Base-by-base conservation (phyloP, 2,113 vertebrate genomes). In the Psephotus haematonotus region DNA sequence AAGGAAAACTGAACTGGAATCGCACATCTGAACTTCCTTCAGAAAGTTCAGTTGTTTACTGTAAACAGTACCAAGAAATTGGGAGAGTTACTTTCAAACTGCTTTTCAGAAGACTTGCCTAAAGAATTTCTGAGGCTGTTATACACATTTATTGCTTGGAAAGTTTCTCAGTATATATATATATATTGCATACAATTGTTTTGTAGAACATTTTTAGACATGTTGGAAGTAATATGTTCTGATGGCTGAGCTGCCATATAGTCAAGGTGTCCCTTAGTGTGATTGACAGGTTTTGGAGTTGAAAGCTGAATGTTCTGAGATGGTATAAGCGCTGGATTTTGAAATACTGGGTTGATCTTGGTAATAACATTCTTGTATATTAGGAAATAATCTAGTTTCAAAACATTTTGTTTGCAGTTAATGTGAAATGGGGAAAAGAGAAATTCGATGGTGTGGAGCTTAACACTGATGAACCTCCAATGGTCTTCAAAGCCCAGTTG, bases 381-480 rank as follows among this genome's bases (percentile, higher is more conserved):
- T 81, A 50, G 81, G 78, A 82, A 96, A 86, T 88, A 69, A 95
- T n/a, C 28, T 53, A 11, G 11, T 94, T 97, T 79, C 49, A 53
- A 81, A 84, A 84, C 23, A 1, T 79, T 95, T 90, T 90, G 44
- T 89, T 97, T 94, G 47, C 97, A 99, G 99, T 99, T 75, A 99
- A 99, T 52, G 99, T 99, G 97, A 99, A 99, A 98, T 99, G 99
- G 99, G 99, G 99, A 93, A 99, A 99, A 98, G 99, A 99, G 98
- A 99, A 99, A 97, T 99, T 99, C 17, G 99, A 99, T 95, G 99
- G 98, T 3, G 98, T 99, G 76, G 99, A 99, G 95, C 97, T 99
- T 94, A 99, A 99, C 98, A 99, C 99, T 1, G 99, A 99, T 17
- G 99, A 99, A 50, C 99, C 99, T 52, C 99, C 99, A 13, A 99